A percentile compares a stretch with the other conserved stretches of the same genome.
Conservation (phyloP, 2,113 vertebrate species). For the Notothenia rossii region DNA sequence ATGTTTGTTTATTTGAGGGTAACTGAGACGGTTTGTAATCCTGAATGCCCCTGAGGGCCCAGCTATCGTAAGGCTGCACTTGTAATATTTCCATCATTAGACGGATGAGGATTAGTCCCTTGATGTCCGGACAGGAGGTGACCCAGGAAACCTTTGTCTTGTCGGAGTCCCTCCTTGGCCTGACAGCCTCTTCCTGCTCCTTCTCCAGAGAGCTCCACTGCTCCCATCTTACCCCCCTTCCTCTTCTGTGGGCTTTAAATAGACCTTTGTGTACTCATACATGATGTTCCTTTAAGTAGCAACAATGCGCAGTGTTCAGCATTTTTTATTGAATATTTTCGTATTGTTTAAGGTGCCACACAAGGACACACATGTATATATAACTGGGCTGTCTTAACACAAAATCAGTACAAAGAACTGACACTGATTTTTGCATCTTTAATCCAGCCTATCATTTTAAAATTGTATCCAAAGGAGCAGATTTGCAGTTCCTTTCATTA, state of each 20-base stretch:
- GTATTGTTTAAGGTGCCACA: background rate
- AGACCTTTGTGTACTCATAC: constrained; percentile 13
- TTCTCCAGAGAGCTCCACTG: constrained; percentile 10
- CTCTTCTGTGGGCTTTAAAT: constrained; percentile 28
- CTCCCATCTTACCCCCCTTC: background rate
- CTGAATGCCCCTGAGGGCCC: constrained; percentile 36
- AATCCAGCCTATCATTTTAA: background rate
- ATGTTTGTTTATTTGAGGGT: constrained; percentile 45
- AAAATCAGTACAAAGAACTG: background rate
- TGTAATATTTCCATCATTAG: constrained; percentile 71
- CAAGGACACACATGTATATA: background rate
- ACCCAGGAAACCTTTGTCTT: constrained; percentile 49
- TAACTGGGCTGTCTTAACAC: background rate
- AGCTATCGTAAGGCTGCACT: constrained; percentile 19
- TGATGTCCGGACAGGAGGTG: constrained; percentile 70
- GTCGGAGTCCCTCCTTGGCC: constrained; percentile 41
- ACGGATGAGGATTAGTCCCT: constrained; percentile 68
- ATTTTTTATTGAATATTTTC: background rate
- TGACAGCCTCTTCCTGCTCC: constrained; percentile 39
- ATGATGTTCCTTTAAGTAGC: constrained; percentile 23
- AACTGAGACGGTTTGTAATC: constrained; percentile 25
- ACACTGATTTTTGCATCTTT: background rate
- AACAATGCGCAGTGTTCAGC: background rate
- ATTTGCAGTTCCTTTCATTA: background rate
- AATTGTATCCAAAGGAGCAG: background rate